A percentile compares a stretch with the other conserved stretches of the same genome.
These are phyloP conservation scores for Diarsia mendica DNA, from an alignment of 2,888 invertebrate species.

Conservation along the genomic window DNA sequence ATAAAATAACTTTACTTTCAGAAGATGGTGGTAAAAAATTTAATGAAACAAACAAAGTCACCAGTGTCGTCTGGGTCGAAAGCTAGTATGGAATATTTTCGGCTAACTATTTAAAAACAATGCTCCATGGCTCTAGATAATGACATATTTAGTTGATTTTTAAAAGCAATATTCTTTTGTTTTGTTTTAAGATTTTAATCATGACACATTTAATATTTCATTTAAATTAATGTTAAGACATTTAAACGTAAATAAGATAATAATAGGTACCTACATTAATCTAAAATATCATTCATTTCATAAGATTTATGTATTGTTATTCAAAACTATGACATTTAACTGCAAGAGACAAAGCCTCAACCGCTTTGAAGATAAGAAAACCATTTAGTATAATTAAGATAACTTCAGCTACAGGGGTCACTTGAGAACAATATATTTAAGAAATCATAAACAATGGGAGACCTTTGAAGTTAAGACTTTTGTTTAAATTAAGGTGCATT, in stretches of 20 bases:
- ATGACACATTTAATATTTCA: background rate
- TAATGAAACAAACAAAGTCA: too few relatives aligned
- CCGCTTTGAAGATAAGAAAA: constrained; percentile 66
- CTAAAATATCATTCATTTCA: constrained; percentile 11
- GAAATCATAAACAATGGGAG: constrained; percentile 63
- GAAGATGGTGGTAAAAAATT: too few relatives aligned
- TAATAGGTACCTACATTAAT: constrained; percentile 11
- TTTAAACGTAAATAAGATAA: constrained; percentile 2
- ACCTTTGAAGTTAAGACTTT: constrained; percentile 36
- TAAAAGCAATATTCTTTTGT: background rate
- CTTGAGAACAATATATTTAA: constrained; percentile 61
- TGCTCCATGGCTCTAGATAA: too few relatives aligned
- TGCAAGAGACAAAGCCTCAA: constrained; percentile 40
- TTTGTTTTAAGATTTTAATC: background rate
- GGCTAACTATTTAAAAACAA: too few relatives aligned
- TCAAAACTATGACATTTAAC: constrained; percentile 50
- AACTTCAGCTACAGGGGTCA: constrained; percentile 71
- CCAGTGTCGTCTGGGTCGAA: too few relatives aligned
- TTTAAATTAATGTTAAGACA: background rate
- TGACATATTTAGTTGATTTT: too few relatives aligned
- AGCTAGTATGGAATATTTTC: background rate
- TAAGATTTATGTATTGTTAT: constrained; percentile 43
- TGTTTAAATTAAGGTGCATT: constrained; percentile 24
- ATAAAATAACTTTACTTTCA: too few relatives aligned
- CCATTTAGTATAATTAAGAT: constrained; percentile 69